Evolutionary conservation across 37 sponge, comb jelly and placozoan genomes (phyloP).

Genomic region (Chondrosia reniformis): DNA sequence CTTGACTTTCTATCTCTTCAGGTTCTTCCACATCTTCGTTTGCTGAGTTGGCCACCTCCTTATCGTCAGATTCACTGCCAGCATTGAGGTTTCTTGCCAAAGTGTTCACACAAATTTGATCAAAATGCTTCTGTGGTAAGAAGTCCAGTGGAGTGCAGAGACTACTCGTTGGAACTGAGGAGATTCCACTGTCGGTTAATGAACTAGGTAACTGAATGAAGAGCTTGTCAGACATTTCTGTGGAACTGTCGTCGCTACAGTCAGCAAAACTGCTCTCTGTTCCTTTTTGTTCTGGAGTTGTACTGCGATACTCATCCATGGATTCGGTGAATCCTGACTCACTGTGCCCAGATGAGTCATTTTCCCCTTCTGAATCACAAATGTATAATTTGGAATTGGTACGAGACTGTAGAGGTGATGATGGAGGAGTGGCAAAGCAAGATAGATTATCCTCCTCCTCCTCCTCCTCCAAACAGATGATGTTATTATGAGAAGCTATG

Average conservation of each 20-base stretch:
- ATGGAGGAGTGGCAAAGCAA: slow-evolving; percentile 3
- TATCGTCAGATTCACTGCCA: too few relatives aligned
- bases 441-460: not conserved
- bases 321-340: slow-evolving; percentile 8
- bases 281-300: not conserved
- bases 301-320: not conserved
- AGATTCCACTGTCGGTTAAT: slow-evolving; percentile 8
- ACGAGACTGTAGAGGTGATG: slow-evolving; percentile 12
- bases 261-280: too few relatives aligned
- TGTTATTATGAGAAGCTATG: too few relatives aligned
- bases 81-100: too few relatives aligned
- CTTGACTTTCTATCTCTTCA: too few relatives aligned
- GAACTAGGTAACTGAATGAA: not conserved
- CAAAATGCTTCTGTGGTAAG: too few relatives aligned
- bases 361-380: not conserved
- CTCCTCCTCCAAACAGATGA: not conserved
- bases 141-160: not conserved
- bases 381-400: not conserved
- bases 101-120: too few relatives aligned
- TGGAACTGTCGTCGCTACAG: not conserved
- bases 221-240: not conserved
- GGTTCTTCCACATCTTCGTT: too few relatives aligned
- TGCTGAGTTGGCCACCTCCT: too few relatives aligned
- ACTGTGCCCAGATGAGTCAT: not conserved
- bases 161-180: not conserved